Evolutionary conservation across 2,113 vertebrate genomes (phyloP).

Genomic region (Thinocorus orbignyianus): DNA sequence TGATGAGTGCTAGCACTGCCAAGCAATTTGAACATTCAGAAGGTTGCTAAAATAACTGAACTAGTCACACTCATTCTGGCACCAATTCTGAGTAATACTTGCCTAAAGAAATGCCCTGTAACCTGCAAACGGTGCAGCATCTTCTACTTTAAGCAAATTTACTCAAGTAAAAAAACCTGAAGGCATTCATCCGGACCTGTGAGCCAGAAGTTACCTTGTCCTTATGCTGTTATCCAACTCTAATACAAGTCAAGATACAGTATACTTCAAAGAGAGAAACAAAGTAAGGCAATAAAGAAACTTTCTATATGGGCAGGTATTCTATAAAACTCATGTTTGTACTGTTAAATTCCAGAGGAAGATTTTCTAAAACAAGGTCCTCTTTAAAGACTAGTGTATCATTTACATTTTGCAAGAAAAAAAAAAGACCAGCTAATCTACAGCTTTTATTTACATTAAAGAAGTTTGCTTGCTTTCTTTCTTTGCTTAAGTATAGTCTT

Average conservation of each 20-base stretch:
- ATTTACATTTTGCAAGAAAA: neutral
- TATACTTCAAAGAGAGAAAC: neutral
- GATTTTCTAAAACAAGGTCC: neutral
- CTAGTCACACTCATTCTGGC: neutral
- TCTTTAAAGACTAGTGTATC: neutral
- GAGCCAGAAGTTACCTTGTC: neutral
- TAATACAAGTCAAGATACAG: neutral
- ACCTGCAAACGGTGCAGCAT: neutral
- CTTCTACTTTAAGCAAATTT: neutral
- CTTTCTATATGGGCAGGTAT: neutral
- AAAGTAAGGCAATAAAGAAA: neutral
- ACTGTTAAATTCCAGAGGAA: neutral
- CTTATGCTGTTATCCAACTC: neutral
- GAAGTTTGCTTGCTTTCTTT: neutral
- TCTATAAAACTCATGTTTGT: neutral
- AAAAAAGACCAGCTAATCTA: neutral
- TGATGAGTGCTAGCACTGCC: rapidly evolving
- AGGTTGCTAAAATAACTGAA: neutral
- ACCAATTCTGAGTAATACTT: neutral
- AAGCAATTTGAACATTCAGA: neutral
- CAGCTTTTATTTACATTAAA: neutral
- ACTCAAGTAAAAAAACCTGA: neutral
- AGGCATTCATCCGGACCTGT: neutral
- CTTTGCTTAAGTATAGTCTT: neutral
- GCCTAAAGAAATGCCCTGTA: neutral